phyloP scores from a whole-genome alignment of 2,888 invertebrate species.

The Endomychus coccineus region DNA sequence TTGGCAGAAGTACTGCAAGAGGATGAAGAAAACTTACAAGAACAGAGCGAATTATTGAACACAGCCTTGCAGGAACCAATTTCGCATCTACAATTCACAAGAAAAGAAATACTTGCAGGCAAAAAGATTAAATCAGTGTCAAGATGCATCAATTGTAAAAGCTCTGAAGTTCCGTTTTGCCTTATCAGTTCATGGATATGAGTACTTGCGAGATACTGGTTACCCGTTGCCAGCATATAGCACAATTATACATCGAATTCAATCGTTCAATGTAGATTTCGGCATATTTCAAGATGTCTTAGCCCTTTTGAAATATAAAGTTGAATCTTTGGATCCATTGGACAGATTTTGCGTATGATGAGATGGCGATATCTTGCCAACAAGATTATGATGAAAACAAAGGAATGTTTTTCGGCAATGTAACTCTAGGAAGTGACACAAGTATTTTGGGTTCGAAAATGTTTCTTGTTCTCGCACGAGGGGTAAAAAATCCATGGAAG shows the following conservation, averaged over 20 bases:
- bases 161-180: slow-evolving; percentile 3
- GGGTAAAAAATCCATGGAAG: slow-evolving; percentile 1
- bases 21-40: slow-evolving; percentile 1
- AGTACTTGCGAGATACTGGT: not conserved
- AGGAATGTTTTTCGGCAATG: not conserved
- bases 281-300: slow-evolving; percentile 1
- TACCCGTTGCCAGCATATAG: slow-evolving; percentile 2
- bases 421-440: not conserved
- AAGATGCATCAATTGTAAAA: not conserved
- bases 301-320: not conserved
- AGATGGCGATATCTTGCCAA: no score
- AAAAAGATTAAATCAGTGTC: not conserved
- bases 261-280: not conserved
- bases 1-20: no score
- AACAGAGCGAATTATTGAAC: not conserved
- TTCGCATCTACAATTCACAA: not conserved
- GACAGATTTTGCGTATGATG: slow-evolving; percentile 2
- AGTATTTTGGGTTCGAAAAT: not conserved
- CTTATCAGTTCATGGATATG: slow-evolving; percentile 1
- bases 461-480: not conserved
- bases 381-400: no score
- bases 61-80: not conserved
- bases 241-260: not conserved
- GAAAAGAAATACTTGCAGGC: not conserved
- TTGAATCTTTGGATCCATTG: not conserved